Evolutionary conservation across 2,113 vertebrate species (phyloP), one percentile per base, ranked within the genome.

Genomic region (Gambusia affinis): DNA sequence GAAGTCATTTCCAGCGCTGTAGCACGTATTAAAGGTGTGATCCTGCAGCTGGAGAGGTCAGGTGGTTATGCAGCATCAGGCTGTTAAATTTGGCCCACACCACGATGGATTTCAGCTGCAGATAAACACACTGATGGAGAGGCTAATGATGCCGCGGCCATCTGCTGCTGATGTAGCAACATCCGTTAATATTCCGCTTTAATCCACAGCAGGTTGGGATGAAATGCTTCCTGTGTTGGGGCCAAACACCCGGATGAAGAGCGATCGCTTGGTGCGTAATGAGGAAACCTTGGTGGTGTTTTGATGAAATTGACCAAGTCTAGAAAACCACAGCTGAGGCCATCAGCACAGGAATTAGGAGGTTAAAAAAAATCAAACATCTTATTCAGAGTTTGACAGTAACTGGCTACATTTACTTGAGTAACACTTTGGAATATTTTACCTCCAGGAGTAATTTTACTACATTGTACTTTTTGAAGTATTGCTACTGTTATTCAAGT

Each of bases 91-190:
- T 78, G 14, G 44, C 51, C 73, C 0, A 5, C 4, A 0, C 74
- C 0, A 4, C 0, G 57, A 78, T 62, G 61, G 76, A 73, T 77
- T 81, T 86, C 84, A 74, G 63, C 60, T 11, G 62, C 71, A 76
- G 76, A 87, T 78, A 70, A 35, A 71, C 69, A 30, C 17, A 0
- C 54, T 76, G 75, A 81, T 88, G 76, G 76, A 84, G 83, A 84
- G 81, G 78, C 85, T 83, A 86, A 91, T 79, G 75, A 81, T 85
- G 85, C 80, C 77, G 31, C n/a, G 35, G 83, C 86, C 75, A 76
- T 88, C 74, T 88, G 80, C 35, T 27, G 44, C 67, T 47, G 29
- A 42, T 35, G 66, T 35, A 75, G 78, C 72, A 66, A 68, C 63
- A 33, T 30, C 72, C 15, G 42, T 78, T 87, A 79, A 90, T 87